phyloP scores from a whole-genome alignment of 2,797 vertebrate genomes.

The Eospalax fontanierii region DNA sequence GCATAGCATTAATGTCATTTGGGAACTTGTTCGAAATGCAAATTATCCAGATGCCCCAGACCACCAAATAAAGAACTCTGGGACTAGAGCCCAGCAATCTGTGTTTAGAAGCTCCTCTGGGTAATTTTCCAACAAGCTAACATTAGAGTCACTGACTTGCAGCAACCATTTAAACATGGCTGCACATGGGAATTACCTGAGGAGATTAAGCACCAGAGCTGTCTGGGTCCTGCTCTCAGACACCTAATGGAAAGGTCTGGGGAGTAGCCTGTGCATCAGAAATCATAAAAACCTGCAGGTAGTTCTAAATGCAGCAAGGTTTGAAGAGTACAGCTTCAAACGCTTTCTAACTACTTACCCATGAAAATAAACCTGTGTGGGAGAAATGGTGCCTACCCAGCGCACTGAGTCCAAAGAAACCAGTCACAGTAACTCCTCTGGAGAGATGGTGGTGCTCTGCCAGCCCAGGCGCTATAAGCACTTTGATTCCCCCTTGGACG shows the following conservation, averaged over 20 bases:
- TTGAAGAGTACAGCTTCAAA: neutral
- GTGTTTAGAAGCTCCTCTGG: neutral
- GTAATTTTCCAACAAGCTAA: neutral
- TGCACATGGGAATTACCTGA: neutral
- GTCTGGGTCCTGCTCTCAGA: neutral
- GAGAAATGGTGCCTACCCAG: neutral
- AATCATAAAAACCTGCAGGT: neutral
- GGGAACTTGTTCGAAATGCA: neutral
- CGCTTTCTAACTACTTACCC: neutral
- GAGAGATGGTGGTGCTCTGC: neutral
- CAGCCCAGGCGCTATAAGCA: neutral
- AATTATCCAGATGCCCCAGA: neutral
- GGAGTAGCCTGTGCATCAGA: neutral
- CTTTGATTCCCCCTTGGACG: neutral
- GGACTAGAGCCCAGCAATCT: neutral
- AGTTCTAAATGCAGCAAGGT: neutral
- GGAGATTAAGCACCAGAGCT: neutral
- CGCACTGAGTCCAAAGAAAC: neutral
- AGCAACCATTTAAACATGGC: neutral
- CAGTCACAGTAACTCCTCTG: neutral
- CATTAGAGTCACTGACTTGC: neutral
- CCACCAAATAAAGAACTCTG: neutral
- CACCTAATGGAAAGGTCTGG: neutral
- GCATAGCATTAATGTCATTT: neutral
- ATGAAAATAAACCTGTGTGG: neutral